phyloP scores from a whole-genome alignment of 2,797 vertebrate genomes.

The Enteromius argenteus region DNA sequence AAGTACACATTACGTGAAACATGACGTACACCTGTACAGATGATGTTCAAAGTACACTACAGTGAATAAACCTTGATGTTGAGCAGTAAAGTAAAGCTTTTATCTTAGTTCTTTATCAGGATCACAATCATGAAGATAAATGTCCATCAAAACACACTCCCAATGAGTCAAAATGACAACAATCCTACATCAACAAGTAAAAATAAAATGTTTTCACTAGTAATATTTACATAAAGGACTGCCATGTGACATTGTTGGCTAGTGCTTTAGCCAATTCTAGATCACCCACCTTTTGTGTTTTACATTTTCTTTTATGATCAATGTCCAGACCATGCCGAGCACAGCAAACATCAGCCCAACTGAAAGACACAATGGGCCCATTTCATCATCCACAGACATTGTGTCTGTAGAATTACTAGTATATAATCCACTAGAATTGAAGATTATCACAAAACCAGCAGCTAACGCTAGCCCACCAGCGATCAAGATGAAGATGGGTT shows the following conservation, averaged over 20 bases:
- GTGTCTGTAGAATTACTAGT: not conserved
- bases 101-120: conserved; percentile 41
- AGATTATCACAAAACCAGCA: conserved; percentile 61
- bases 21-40: conserved; percentile 26
- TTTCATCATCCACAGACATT: conserved; percentile 5
- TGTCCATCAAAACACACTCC: not conserved
- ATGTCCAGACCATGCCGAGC: conserved; percentile 73
- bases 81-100: conserved; percentile 32
- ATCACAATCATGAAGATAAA: conserved; percentile 3
- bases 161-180: not conserved
- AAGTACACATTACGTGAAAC: conserved; percentile 21
- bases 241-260: not conserved
- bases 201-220: not conserved
- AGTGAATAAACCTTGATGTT: conserved; percentile 42
- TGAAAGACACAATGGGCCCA: conserved; percentile 70
- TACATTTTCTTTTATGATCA: conserved; percentile 72
- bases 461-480: conserved; percentile 68
- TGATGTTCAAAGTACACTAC: conserved; percentile 56
- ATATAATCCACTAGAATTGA: conserved; percentile 54
- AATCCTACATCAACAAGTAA: not conserved
- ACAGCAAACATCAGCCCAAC: conserved; percentile 75
- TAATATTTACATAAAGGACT: not conserved
- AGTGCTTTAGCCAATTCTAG: conserved; percentile 54
- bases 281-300: conserved; percentile 50
- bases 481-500: conserved; percentile 70